phyloP scores from a whole-genome alignment of 2,797 vertebrate species.

The Chromis chromis region DNA sequence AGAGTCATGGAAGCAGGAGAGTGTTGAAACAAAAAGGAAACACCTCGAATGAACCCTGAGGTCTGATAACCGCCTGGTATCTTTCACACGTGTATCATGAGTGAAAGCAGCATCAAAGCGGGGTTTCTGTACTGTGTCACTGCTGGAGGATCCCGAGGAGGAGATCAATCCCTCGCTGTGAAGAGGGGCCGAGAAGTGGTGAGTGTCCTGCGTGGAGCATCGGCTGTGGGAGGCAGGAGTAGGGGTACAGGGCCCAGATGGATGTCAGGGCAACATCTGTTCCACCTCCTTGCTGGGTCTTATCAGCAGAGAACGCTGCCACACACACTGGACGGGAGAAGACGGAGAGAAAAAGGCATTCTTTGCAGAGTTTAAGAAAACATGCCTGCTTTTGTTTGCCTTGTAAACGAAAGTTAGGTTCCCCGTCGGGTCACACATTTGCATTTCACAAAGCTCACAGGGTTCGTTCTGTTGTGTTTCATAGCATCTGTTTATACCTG shows the following conservation, averaged over 20 bases:
- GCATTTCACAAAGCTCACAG: slow-evolving; percentile 77
- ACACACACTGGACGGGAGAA: slow-evolving; percentile 66
- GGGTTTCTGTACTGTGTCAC: slow-evolving; percentile 58
- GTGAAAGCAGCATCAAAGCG: slow-evolving; percentile 34
- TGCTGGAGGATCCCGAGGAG: slow-evolving; percentile 32
- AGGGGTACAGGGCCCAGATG: slow-evolving; percentile 82
- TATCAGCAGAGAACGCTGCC: slow-evolving; percentile 71
- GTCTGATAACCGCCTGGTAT: slow-evolving; percentile 50
- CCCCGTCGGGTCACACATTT: slow-evolving; percentile 75
- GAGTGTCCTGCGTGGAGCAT: slow-evolving; percentile 57
- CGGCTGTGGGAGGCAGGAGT: slow-evolving; percentile 69
- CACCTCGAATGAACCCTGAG: slow-evolving; percentile 51
- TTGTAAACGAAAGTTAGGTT: slow-evolving; percentile 81
- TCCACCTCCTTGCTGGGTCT: slow-evolving; percentile 78
- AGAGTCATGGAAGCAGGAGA: slow-evolving; percentile 26
- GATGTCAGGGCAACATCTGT: slow-evolving; percentile 86
- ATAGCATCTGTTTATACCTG: slow-evolving; percentile 39
- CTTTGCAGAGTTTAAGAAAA: slow-evolving; percentile 82
- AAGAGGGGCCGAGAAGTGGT: slow-evolving; percentile 50
- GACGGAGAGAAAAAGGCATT: slow-evolving; percentile 64
- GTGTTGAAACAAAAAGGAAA: slow-evolving; percentile 71
- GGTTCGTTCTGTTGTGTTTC: slow-evolving; percentile 52
- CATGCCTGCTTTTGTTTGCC: slow-evolving; percentile 80
- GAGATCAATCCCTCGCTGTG: slow-evolving; percentile 45
- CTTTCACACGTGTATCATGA: slow-evolving; percentile 21